These are phyloP conservation scores for Coturnix japonica DNA, from an alignment of 2,113 vertebrate genomes.

Conservation along the genomic window DNA sequence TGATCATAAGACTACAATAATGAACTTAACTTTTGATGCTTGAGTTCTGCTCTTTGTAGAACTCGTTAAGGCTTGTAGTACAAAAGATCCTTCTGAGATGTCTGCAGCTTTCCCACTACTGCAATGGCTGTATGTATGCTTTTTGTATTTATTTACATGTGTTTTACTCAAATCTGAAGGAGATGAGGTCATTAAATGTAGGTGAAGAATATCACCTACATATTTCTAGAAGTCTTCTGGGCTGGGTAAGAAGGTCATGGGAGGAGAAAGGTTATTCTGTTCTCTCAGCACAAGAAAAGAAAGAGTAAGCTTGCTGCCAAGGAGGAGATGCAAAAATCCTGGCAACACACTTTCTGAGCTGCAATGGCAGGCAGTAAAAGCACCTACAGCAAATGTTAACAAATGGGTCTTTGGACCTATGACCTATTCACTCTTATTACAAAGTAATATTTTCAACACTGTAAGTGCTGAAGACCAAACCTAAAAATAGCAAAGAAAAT, in stretches of 20 bases:
- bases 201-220: background rate
- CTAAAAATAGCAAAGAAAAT: slow-evolving; percentile 55
- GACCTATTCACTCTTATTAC: background rate
- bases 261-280: background rate
- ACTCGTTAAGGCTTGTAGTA: background rate
- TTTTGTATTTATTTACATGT: background rate
- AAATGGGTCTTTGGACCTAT: background rate
- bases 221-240: background rate
- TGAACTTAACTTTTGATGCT: background rate
- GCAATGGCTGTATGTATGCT: background rate
- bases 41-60: background rate
- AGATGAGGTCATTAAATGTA: background rate
- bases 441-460: background rate
- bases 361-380: background rate
- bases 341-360: background rate
- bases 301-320: background rate
- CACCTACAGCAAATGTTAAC: background rate
- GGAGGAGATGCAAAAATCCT: background rate
- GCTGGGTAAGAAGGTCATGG: background rate
- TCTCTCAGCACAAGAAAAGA: background rate
- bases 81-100: background rate
- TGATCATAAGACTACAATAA: background rate
- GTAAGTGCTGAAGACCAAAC: slow-evolving; percentile 1
- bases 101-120: background rate
- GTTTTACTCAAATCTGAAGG: background rate